These are phyloP conservation scores for Scartelaos histophorus DNA, from an alignment of 2,113 vertebrate genomes.

Conservation along the genomic window DNA sequence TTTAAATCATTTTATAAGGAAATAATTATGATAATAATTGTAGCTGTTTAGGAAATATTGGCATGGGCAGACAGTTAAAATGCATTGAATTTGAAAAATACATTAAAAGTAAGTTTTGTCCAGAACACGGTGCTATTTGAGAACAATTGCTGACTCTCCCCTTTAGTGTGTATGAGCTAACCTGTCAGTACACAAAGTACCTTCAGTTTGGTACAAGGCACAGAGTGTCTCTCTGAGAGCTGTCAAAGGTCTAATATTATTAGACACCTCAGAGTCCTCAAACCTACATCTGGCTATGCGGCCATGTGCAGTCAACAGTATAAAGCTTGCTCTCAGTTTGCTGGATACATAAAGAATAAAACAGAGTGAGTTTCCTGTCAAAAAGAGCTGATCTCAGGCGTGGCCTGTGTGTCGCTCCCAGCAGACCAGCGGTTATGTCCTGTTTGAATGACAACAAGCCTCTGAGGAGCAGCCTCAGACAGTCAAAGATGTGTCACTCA, in stretches of 20 bases:
- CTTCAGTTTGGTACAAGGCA: conserved; percentile 1
- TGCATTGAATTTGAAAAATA: neutral
- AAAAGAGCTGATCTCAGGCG: conserved; percentile 21
- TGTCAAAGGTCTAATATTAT: conserved; percentile 6
- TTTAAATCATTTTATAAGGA: too few species aligned
- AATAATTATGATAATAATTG: too few species aligned
- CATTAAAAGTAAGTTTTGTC: conserved; percentile 3
- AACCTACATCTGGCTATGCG: neutral
- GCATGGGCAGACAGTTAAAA: neutral
- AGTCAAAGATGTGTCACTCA: conserved; percentile 18
- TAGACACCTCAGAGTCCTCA: conserved; percentile 2
- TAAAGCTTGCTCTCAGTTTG: neutral
- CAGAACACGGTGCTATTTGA: conserved; percentile 4
- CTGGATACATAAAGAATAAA: neutral
- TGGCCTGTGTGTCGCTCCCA: conserved; percentile 12
- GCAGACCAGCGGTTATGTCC: neutral
- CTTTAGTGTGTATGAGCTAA: conserved; percentile 3
- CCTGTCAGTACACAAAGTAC: conserved; percentile 6
- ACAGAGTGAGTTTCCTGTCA: conserved; percentile 12
- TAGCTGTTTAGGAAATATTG: neutral
- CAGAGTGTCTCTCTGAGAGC: neutral
- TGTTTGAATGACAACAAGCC: conserved; percentile 27
- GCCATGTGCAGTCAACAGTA: conserved; percentile 1
- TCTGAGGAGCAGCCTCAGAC: conserved; percentile 21
- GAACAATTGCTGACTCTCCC: conserved; percentile 45